A percentile compares a stretch with the other conserved stretches of the same genome.
Evolutionary conservation across 35 echinoderm and acorn worm genomes (phyloP).

Genomic region (Acanthaster planci): DNA sequence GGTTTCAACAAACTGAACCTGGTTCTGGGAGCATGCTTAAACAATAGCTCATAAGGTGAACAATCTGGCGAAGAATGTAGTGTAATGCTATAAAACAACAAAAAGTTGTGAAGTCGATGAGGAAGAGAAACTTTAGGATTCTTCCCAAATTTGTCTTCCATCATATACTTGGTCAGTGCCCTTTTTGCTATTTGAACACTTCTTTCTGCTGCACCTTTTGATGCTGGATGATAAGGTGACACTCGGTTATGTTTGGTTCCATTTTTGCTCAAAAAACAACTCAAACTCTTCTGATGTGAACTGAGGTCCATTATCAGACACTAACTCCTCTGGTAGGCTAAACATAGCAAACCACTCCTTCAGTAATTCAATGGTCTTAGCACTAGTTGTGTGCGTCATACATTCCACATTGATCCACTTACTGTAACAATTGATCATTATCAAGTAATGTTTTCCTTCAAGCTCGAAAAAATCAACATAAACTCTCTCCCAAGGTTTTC

Average conservation of each 20-base stretch:
- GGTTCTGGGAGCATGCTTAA: not conserved
- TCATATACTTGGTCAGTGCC: slow-evolving; percentile 46
- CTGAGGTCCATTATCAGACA: slow-evolving; percentile 88
- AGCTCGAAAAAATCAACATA: slow-evolving; percentile 61
- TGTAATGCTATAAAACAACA: slow-evolving; percentile 48
- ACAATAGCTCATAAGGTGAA: too few relatives aligned
- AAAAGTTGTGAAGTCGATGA: slow-evolving; percentile 33
- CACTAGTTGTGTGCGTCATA: slow-evolving; percentile 51
- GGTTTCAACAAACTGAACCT: not conserved
- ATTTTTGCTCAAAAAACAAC: slow-evolving; percentile 38
- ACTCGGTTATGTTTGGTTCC: slow-evolving; percentile 32
- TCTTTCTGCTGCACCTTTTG: slow-evolving; percentile 55
- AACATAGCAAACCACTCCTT: slow-evolving; percentile 41
- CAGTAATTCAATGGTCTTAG: slow-evolving; percentile 47
- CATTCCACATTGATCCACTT: slow-evolving; percentile 56
- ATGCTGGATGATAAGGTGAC: slow-evolving; percentile 61
- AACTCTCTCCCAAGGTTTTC: slow-evolving; percentile 37
- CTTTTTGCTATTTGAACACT: slow-evolving; percentile 57
- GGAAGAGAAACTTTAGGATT: slow-evolving; percentile 28
- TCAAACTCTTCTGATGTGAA: slow-evolving; percentile 67
- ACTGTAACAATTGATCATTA: slow-evolving; percentile 40
- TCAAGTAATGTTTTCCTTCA: slow-evolving; percentile 45
- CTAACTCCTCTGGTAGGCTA: slow-evolving; percentile 61
- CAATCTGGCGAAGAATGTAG: slow-evolving; percentile 31
- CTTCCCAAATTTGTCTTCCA: slow-evolving; percentile 38